phyloP scores from a whole-genome alignment of 2,888 invertebrate species.

The Drosophila macrothrix region DNA sequence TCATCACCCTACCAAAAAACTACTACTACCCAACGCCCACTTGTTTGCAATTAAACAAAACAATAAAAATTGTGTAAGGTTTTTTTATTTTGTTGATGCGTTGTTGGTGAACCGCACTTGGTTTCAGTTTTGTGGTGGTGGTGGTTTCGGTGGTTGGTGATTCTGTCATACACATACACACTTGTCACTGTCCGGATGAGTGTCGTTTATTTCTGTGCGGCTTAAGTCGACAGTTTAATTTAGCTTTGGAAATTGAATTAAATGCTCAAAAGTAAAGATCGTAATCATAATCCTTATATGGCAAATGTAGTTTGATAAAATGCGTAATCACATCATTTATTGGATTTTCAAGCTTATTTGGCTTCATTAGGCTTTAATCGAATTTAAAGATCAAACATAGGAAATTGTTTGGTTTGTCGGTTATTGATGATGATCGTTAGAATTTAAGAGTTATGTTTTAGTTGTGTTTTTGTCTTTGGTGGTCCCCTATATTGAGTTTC shows the following conservation, averaged over 20 bases:
- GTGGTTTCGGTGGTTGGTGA: slow-evolving; percentile 32
- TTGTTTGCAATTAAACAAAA: slow-evolving; percentile 75
- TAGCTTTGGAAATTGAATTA: slow-evolving; percentile 66
- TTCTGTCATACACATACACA: slow-evolving; percentile 30
- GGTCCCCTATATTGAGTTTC: slow-evolving; percentile 46
- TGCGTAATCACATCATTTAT: slow-evolving; percentile 75
- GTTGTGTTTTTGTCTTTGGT: slow-evolving; percentile 49
- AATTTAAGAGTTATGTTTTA: slow-evolving; percentile 59
- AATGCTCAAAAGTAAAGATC: slow-evolving; percentile 52
- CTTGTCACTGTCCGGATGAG: slow-evolving; percentile 79
- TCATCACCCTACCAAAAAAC: slow-evolving; percentile 29
- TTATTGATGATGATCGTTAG: slow-evolving; percentile 46
- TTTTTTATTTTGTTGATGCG: slow-evolving; percentile 8
- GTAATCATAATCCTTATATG: slow-evolving; percentile 56
- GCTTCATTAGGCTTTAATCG: slow-evolving; percentile 80
- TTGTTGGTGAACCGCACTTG: slow-evolving; percentile 14
- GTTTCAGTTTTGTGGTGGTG: slow-evolving; percentile 25
- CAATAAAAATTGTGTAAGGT: slow-evolving; percentile 70
- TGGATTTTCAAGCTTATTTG: slow-evolving; percentile 74
- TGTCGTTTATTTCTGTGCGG: slow-evolving; percentile 58
- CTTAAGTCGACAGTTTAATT: slow-evolving; percentile 81
- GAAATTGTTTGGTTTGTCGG: background rate
- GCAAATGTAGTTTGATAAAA: slow-evolving; percentile 28
- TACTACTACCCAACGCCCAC: slow-evolving; percentile 50
- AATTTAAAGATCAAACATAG: slow-evolving; percentile 46